These are phyloP conservation scores for Tetraneura akinire DNA, from an alignment of 1,140 invertebrate species.

Conservation along the genomic window DNA sequence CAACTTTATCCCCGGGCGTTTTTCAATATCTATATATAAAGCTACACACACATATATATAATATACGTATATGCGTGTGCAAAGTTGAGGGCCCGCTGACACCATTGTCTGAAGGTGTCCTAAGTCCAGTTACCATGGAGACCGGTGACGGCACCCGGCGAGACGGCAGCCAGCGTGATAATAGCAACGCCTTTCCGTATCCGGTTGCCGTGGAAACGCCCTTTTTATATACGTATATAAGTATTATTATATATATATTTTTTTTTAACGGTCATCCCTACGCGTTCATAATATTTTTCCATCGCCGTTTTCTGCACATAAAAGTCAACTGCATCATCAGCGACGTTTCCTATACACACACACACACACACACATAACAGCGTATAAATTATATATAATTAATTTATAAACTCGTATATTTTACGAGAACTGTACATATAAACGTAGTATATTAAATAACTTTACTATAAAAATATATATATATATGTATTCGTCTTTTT, in stretches of 20 bases:
- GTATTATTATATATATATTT: too few species aligned
- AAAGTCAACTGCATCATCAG: neutral
- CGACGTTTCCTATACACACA: slow-evolving; percentile 3
- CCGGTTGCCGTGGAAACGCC: slow-evolving; percentile 50
- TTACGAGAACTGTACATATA: too few species aligned
- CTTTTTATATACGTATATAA: neutral
- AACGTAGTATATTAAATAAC: too few species aligned
- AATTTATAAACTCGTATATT: too few species aligned
- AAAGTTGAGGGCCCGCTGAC: neutral
- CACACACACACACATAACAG: too few species aligned
- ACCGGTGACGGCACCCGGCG: neutral
- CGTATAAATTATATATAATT: too few species aligned
- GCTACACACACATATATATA: neutral
- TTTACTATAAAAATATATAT: too few species aligned
- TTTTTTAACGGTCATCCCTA: slow-evolving; percentile 36
- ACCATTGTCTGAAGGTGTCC: slow-evolving; percentile 49
- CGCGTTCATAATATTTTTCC: neutral
- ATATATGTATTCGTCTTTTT: too few species aligned
- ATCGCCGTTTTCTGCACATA: neutral
- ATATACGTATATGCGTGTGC: too few species aligned
- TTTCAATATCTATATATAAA: neutral
- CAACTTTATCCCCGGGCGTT: slow-evolving; percentile 14
- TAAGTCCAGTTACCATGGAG: slow-evolving; percentile 39
- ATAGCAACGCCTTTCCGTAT: slow-evolving; percentile 48
- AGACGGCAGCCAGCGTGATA: slow-evolving; percentile 31